Base-by-base conservation (phyloP, 2,113 vertebrate species). In the Rhegmatorhina hoffmannsi region DNA sequence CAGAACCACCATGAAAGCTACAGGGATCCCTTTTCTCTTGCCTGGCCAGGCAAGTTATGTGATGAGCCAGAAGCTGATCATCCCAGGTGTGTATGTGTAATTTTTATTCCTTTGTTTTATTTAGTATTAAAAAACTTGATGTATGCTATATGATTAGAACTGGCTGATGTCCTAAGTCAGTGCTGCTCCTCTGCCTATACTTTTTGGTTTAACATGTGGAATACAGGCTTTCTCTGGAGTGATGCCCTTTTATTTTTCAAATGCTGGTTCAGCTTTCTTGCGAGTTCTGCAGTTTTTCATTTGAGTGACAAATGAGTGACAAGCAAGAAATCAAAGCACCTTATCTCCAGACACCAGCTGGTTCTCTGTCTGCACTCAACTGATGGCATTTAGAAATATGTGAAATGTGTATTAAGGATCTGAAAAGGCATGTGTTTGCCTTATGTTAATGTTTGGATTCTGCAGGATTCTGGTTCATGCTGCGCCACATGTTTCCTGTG, bases 321-420 rank as follows among this genome's bases (percentile, higher is more conserved):
- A 92, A 83, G 79, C 50, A 75, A 87, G 40, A 82, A 94, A 79
- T 88, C 59, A 93, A 74, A 94, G 43, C 78, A 85, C 52, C 70
- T 96, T 91, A 89, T 96, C 95, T 96, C 55, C 67, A 84, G 83
- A 59, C 50, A 90, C 50, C 87, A 96, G 76, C 85, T 84, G 69
- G 58, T 76, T 52, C 44, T 88, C 77, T 96, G 78, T 87, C 87
- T 96, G 92, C 79, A 85, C 82, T 91, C 68, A 94, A 17, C 62
- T 58, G 47, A 58, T 77, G 44, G 36, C 53, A 93, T 92, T 95
- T 90, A 76, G 47, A 89, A 74, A 29, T 72, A 68, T 77, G 36
- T 87, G 68, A 89, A 95, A 59, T 86, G 59, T 89, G 46, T 94
- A 85, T 76, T 77, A 89, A 92, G 43, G 87, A 64, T 83, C 69